A percentile compares a stretch with the other conserved stretches of the same genome.
phyloP scores from a whole-genome alignment of 2,113 vertebrate genomes.

The Mugil cephalus region DNA sequence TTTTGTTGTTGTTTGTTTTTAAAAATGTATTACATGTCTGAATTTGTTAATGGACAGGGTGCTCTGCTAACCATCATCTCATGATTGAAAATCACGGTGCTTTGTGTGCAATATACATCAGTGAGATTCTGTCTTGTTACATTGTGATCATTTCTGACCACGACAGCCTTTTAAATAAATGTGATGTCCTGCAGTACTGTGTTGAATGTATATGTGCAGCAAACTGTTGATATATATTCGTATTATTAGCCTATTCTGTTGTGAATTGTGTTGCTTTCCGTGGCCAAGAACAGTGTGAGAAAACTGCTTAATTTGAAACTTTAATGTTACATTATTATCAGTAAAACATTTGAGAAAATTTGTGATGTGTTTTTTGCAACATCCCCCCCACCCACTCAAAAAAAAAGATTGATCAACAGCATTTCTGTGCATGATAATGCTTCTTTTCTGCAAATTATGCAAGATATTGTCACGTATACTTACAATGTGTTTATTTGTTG shows the following conservation, averaged over 20 bases:
- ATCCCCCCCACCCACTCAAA: not conserved
- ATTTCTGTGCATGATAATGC: conserved; percentile 30
- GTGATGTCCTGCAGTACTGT: not conserved
- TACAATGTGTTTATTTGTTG: conserved; percentile 27
- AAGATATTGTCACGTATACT: conserved; percentile 26
- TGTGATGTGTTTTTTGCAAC: not conserved
- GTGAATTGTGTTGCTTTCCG: conserved; percentile 37
- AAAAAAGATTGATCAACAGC: not conserved
- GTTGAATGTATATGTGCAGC: conserved; percentile 33
- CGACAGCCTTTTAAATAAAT: conserved; percentile 24
- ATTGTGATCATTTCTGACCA: conserved; percentile 13
- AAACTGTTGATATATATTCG: conserved; percentile 14
- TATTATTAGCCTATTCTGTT: conserved; percentile 7
- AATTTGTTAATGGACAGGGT: not conserved
- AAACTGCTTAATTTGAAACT: not conserved
- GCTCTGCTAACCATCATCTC: not conserved
- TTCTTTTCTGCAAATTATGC: not conserved
- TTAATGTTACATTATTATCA: too few relatives aligned
- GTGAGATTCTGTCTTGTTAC: conserved; percentile 19
- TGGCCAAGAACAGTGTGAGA: not conserved
- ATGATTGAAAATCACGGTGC: not conserved
- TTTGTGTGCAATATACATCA: conserved; percentile 6
- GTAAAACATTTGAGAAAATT: too few relatives aligned
- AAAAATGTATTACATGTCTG: not conserved
- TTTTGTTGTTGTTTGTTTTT: not conserved